phyloP scores from a whole-genome alignment of 2,888 invertebrate species.

The Venusia cambrica region DNA sequence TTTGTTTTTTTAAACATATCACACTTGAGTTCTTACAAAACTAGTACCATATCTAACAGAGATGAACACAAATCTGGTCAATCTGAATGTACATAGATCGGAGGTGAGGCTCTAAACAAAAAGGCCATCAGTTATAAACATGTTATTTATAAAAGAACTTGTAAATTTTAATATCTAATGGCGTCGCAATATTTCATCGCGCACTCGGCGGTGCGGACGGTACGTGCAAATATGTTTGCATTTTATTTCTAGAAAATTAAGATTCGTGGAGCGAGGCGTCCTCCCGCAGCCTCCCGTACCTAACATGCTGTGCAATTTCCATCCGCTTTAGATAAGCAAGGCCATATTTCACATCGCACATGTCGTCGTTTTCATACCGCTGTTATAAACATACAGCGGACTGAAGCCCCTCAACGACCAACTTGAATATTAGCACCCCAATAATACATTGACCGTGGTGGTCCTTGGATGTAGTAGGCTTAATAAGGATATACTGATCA shows the following conservation, averaged over 20 bases:
- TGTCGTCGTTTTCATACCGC: conserved; percentile 44
- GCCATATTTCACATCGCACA: conserved; percentile 56
- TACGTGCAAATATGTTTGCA: conserved; percentile 46
- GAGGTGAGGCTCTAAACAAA: conserved; percentile 6
- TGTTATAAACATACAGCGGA: conserved; percentile 18
- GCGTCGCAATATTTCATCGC: conserved; percentile 13
- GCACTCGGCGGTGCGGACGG: conserved; percentile 16
- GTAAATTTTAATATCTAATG: conserved; percentile 16
- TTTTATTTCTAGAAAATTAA: conserved; percentile 62
- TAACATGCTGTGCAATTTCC: conserved; percentile 50
- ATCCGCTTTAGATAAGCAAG: conserved; percentile 54
- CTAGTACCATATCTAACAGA: no score
- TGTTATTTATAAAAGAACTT: no score
- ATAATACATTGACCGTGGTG: no score
- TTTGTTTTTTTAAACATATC: no score
- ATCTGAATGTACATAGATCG: no score
- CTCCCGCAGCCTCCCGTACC: conserved; percentile 23
- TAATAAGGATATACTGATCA: no score
- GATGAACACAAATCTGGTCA: no score
- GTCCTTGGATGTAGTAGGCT: no score
- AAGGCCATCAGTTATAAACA: conserved; percentile 5
- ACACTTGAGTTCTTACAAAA: no score
- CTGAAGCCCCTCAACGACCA: no score
- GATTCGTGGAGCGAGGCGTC: conserved; percentile 42
- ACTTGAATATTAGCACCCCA: no score